phyloP scores from a whole-genome alignment of 1,140 invertebrate genomes.

The Formica exsecta region DNA sequence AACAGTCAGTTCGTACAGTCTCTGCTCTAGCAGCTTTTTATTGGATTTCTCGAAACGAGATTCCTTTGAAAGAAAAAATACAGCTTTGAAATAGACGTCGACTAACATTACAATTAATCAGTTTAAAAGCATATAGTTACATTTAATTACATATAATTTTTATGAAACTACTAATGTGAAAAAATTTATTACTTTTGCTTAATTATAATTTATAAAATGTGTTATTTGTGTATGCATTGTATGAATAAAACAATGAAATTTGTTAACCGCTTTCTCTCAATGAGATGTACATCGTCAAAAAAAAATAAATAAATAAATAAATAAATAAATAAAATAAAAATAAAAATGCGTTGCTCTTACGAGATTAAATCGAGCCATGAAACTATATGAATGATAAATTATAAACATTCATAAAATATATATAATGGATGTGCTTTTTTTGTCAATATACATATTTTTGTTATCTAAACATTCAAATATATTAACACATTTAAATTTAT shows the following conservation, averaged over 20 bases:
- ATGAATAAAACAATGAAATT: not conserved
- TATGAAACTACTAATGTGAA: not conserved
- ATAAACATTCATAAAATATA: slow-evolving; percentile 26
- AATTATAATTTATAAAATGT: slow-evolving; percentile 15
- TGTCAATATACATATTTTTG: not conserved
- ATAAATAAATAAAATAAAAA: not conserved
- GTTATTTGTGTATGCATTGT: not conserved
- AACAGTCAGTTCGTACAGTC: slow-evolving; percentile 27
- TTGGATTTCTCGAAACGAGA: slow-evolving; percentile 53
- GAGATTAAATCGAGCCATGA: not conserved
- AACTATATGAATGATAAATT: not conserved
- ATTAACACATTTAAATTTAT: not conserved
- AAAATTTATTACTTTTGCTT: slow-evolving; percentile 20
- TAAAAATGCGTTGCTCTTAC: not conserved
- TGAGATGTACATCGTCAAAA: not conserved
- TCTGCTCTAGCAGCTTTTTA: slow-evolving; percentile 31
- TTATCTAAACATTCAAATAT: not conserved
- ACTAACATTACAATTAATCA: not conserved
- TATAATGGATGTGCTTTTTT: not conserved
- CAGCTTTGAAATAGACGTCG: slow-evolving; percentile 1
- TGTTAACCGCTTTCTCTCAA: not conserved
- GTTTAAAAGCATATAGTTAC: slow-evolving; percentile 25
- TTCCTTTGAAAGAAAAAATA: slow-evolving; percentile 51
- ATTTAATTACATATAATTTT: not conserved
- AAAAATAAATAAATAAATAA: no score